These are phyloP conservation scores for Athalia rosae DNA, from an alignment of 2,888 invertebrate species.

Conservation along the genomic window DNA sequence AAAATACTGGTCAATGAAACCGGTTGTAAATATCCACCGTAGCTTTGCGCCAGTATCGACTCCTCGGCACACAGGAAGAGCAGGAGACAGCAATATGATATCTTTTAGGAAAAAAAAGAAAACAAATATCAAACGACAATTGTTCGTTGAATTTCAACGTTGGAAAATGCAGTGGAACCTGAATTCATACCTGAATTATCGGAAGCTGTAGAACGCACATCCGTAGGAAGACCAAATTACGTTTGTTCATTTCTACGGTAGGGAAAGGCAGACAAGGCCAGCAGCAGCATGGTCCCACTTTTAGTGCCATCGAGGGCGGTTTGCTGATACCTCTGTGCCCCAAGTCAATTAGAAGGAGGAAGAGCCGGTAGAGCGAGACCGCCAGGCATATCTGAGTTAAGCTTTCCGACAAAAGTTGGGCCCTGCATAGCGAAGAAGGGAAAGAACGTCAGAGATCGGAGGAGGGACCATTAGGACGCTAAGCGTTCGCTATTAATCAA, in stretches of 20 bases:
- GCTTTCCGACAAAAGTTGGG: slow-evolving; percentile 82
- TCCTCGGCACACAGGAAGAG: slow-evolving; percentile 65
- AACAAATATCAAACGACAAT: neutral
- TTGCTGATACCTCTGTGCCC: slow-evolving; percentile 72
- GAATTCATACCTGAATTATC: slow-evolving; percentile 80
- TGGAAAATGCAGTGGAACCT: slow-evolving; percentile 43
- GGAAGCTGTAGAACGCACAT: slow-evolving; percentile 82
- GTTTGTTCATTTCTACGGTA: slow-evolving; percentile 64
- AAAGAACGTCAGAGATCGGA: slow-evolving; percentile 31
- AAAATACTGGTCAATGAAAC: slow-evolving; percentile 80
- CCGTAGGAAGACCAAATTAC: slow-evolving; percentile 72
- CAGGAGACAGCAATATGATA: slow-evolving; percentile 61
- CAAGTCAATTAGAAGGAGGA: slow-evolving; percentile 78
- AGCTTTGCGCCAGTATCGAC: slow-evolving; percentile 57
- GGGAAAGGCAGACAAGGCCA: slow-evolving; percentile 80
- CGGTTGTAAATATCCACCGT: slow-evolving; percentile 79
- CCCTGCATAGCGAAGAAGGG: slow-evolving; percentile 60
- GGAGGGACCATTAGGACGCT: slow-evolving; percentile 38
- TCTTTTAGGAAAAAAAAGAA: slow-evolving; percentile 56
- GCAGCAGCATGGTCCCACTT: slow-evolving; percentile 84
- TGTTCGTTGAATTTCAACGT: neutral
- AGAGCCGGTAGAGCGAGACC: slow-evolving; percentile 82
- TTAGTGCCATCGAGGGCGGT: slow-evolving; percentile 77
- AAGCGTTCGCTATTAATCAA: slow-evolving; percentile 44
- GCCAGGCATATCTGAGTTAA: slow-evolving; percentile 82